Evolutionary conservation across 2,888 invertebrate genomes (phyloP), one percentile per base, ranked within the genome.

Genomic region (Mythimna albipuncta): DNA sequence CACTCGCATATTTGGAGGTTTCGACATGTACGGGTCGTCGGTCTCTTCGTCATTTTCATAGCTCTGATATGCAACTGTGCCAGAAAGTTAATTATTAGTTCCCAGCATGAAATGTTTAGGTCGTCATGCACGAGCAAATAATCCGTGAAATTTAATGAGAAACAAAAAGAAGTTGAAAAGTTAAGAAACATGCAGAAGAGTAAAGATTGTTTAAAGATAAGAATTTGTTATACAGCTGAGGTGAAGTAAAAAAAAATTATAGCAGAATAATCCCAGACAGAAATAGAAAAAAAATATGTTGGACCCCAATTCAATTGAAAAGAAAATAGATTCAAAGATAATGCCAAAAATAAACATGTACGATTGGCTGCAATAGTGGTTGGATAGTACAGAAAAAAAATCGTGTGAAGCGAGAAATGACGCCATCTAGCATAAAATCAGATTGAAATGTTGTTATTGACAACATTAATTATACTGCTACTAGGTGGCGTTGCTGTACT

Each of bases 21-120:
- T 91, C 76, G 94, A 96, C 88, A 92, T 92, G 58, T 90, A 91
- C 2, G 88, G 87, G 50, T 96, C 95, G 72, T 95, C 94, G 0
- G 91, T 91, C 59, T 96, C 96, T 78, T 95, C 96, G 72, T 97
- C 97, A 81, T 96, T 97, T 63, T 96, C 94, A 90, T 96, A 96
- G 85, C 85, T 93, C 84, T 93, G 94, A 85, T 95, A 95, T 11
- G 93, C 87, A 85, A 91, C 93, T 94, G 92, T 75, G 75, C 69
- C 69, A 71, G 75, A 81, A 85, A 81, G 66, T 13, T 32, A 35
- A 44, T 7, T 58, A 62, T 78, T 75, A 67, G 57, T 54, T 62
- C 4, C 26, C 32, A 64, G 26, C 32, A 57, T 11, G 32, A 32
- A 3, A 64, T 61, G 38, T 26, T 55, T 19, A n/a, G n/a, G 16